Evolutionary conservation across 92 coral and sea anemone species (phyloP).

Genomic region (Epizoanthus illoricatus): DNA sequence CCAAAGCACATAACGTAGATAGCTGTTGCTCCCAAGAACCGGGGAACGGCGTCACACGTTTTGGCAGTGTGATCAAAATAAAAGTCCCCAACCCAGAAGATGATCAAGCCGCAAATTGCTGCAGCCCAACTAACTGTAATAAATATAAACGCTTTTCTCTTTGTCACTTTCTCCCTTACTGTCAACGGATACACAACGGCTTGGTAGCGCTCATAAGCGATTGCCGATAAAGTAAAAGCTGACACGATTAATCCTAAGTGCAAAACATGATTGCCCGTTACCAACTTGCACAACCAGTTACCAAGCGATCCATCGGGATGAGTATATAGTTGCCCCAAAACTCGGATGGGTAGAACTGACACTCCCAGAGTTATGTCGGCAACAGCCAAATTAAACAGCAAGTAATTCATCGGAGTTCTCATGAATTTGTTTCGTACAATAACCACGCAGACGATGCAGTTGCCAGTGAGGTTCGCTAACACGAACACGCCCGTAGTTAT

Average conservation of each 20-base stretch:
- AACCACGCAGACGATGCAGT: slow-evolving; percentile 41
- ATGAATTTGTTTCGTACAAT: slow-evolving; percentile 39
- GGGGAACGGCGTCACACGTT: no score
- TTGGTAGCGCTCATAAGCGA: slow-evolving; percentile 44
- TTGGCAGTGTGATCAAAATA: no score
- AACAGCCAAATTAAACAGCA: slow-evolving; percentile 46
- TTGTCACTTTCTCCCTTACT: background rate
- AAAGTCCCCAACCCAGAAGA: no score
- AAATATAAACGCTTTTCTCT: background rate
- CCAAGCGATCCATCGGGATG: slow-evolving; percentile 41
- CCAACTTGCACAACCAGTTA: slow-evolving; percentile 32
- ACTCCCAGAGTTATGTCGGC: slow-evolving; percentile 48
- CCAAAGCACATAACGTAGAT: no score
- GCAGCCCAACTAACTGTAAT: slow-evolving; percentile 22
- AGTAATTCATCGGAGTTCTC: slow-evolving; percentile 45
- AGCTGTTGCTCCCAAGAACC: no score
- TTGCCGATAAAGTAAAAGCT: slow-evolving; percentile 10
- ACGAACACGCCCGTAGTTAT: slow-evolving; percentile 15
- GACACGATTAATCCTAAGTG: slow-evolving; percentile 41
- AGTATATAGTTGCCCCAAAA: slow-evolving; percentile 19
- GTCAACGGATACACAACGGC: slow-evolving; percentile 32
- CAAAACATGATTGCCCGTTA: slow-evolving; percentile 41
- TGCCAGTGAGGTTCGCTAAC: slow-evolving; percentile 40
- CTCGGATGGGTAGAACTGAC: slow-evolving; percentile 21
- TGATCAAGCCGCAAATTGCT: background rate